phyloP scores from a whole-genome alignment of 2,888 invertebrate species.

The Drosophila melanosoma region DNA sequence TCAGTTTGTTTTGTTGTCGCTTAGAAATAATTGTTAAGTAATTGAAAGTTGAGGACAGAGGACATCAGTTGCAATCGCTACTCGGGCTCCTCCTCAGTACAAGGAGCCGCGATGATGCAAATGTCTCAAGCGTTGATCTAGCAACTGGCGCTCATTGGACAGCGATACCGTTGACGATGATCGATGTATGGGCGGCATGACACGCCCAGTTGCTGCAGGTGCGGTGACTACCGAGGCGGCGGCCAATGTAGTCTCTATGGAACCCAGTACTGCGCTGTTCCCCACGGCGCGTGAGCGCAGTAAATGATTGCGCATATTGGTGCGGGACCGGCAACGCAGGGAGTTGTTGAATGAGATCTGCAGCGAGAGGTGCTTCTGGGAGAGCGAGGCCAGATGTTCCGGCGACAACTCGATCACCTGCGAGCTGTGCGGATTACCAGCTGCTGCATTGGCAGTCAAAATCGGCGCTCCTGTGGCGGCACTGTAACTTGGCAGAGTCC shows the following conservation, averaged over 20 bases:
- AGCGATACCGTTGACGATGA: conserved; percentile 78
- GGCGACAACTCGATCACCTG: conserved; percentile 84
- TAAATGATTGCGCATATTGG: conserved; percentile 82
- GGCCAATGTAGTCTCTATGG: conserved; percentile 39
- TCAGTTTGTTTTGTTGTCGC: conserved; percentile 55
- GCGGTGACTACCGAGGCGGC: conserved; percentile 10
- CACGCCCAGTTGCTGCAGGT: conserved; percentile 16
- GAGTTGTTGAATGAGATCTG: conserved; percentile 84
- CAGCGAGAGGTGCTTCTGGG: conserved; percentile 83
- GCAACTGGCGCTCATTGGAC: conserved; percentile 72
- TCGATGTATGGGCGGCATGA: conserved; percentile 79
- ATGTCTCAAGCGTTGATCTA: conserved; percentile 76
- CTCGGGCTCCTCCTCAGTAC: conserved; percentile 64
- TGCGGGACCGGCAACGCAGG: conserved; percentile 72
- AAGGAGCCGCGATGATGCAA: conserved; percentile 83
- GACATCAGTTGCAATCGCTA: conserved; percentile 18
- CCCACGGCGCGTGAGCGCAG: conserved; percentile 78
- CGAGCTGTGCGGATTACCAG: conserved; percentile 38
- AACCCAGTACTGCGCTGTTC: conserved; percentile 55
- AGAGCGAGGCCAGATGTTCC: conserved; percentile 83
- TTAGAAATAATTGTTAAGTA: conserved; percentile 49
- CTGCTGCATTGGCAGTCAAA: conserved; percentile 38
- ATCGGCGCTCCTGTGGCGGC: conserved; percentile 56
- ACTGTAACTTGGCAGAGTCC: conserved; percentile 64
- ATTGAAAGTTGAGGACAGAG: conserved; percentile 18